These are phyloP conservation scores for Australoheros facetus DNA, from an alignment of 2,797 vertebrate genomes.

Conservation along the genomic window DNA sequence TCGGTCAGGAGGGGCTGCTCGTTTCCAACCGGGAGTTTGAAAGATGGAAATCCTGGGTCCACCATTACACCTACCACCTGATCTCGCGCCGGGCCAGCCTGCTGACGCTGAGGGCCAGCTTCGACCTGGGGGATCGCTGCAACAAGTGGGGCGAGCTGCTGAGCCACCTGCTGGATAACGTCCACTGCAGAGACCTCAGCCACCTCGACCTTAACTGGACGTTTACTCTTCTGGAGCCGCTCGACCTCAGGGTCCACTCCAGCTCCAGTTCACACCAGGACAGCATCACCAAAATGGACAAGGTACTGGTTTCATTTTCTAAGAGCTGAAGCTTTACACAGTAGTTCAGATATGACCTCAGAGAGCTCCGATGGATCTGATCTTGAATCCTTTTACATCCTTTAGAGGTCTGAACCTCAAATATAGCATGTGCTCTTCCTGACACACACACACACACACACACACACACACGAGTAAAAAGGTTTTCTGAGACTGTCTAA, in stretches of 20 bases:
- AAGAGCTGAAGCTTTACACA: not conserved
- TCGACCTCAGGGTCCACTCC: slow-evolving; percentile 80
- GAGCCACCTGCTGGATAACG: slow-evolving; percentile 80
- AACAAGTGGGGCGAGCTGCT: slow-evolving; percentile 86
- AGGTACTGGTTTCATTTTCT: slow-evolving; percentile 55
- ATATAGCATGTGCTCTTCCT: not conserved
- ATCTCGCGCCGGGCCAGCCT: slow-evolving; percentile 83
- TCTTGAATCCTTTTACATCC: not conserved
- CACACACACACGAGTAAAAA: no score
- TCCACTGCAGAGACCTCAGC: slow-evolving; percentile 85
- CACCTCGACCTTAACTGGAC: slow-evolving; percentile 88
- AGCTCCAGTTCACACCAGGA: slow-evolving; percentile 83
- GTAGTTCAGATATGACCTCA: not conserved
- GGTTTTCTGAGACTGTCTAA: no score
- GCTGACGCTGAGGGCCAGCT: slow-evolving; percentile 84
- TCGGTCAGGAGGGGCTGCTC: slow-evolving; percentile 82
- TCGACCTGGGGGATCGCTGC: slow-evolving; percentile 84
- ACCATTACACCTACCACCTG: slow-evolving; percentile 86
- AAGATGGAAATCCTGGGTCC: slow-evolving; percentile 86
- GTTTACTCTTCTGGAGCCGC: slow-evolving; percentile 83
- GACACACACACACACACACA: no score
- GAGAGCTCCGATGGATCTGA: not conserved
- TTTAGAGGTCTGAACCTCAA: not conserved
- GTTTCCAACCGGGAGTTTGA: slow-evolving; percentile 86
- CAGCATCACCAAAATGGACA: slow-evolving; percentile 85